Evolutionary conservation across 2,113 vertebrate species (phyloP), one percentile per base, ranked within the genome.

Genomic region (Sphaerodactylus townsendi): DNA sequence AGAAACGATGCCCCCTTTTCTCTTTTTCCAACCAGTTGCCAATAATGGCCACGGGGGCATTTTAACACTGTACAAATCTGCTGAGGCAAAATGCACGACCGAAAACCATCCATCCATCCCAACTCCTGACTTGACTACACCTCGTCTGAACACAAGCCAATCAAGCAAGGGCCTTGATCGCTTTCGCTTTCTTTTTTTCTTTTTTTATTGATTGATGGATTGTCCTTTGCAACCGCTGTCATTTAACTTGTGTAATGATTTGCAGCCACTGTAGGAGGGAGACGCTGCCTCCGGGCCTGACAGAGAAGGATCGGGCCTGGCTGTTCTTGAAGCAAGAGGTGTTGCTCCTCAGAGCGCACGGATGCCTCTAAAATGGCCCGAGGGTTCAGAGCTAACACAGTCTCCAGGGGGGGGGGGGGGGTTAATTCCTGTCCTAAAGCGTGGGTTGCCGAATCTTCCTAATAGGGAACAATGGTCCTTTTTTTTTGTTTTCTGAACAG

Each of bases 231-330:
- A 78, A 68, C 79, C 75, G 4, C 25, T 70, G 25, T 0, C 3
- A 19, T 44, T 75, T 71, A 53, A 11, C 76, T 28, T 0, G 0
- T 7, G 50, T 68, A 85, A 65, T 0, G 0, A 37, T 77, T 65
- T 28, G 25, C 0, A 0, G 81, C 72, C 33, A 3, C 0, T 0
- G 2, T 56, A 46, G 0, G 0, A 64, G 10, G 69, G 65, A 77
- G 48, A 19, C 8, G 10, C 56, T 82, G 81, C 71, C 62, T 21
- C 68, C 17, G 4, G 23, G 59, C 82, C 56, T 79, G 56, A 53
- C 68, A 82, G n/a, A 2, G 44, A 68, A 62, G 82, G 77, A 74
- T 53, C n/a, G 39, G 25, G 30, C 23, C 35, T 0, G 0, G 41
- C 11, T 77, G 62, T n/a, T 62, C 25, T 73, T 59, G 70, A 39